A percentile compares a stretch with the other conserved stretches of the same genome.
Conservation (phyloP, 2,113 vertebrate genomes). For the Sciurus niger region DNA sequence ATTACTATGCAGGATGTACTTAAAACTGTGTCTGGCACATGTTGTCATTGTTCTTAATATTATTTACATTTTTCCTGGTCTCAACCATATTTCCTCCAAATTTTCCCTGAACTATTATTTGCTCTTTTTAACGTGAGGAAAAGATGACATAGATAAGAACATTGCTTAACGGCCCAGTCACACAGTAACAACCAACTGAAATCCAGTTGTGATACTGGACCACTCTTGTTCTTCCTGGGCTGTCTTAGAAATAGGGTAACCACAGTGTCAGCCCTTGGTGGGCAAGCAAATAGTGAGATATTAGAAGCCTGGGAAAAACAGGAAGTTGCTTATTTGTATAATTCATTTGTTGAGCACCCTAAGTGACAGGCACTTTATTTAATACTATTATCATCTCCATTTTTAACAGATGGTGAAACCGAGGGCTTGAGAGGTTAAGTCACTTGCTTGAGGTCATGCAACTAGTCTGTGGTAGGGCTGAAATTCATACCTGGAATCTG, state of each 20-base stretch:
- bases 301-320: background rate
- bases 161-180: background rate
- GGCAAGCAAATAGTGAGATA: background rate
- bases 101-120: background rate
- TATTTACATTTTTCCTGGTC: slow-evolving; percentile 36
- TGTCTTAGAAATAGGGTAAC: slow-evolving; percentile 28
- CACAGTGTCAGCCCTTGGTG: slow-evolving; percentile 36
- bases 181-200: background rate
- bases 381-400: slow-evolving; percentile 11
- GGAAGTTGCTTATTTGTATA: slow-evolving; percentile 27
- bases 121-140: background rate
- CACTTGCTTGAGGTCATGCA: background rate
- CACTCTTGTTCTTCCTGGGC: slow-evolving; percentile 37
- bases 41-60: slow-evolving; percentile 51
- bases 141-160: slow-evolving; percentile 7
- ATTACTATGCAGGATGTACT: slow-evolving; percentile 14
- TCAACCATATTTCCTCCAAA: slow-evolving; percentile 18
- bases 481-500: slow-evolving; percentile 4
- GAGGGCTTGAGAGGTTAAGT: background rate
- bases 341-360: slow-evolving; percentile 3
- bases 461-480: background rate
- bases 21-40: slow-evolving; percentile 42
- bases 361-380: background rate
- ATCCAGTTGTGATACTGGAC: background rate
- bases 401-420: slow-evolving; percentile 34